phyloP scores from a whole-genome alignment of 2,797 vertebrate genomes.

The Anguilla pacifica region DNA sequence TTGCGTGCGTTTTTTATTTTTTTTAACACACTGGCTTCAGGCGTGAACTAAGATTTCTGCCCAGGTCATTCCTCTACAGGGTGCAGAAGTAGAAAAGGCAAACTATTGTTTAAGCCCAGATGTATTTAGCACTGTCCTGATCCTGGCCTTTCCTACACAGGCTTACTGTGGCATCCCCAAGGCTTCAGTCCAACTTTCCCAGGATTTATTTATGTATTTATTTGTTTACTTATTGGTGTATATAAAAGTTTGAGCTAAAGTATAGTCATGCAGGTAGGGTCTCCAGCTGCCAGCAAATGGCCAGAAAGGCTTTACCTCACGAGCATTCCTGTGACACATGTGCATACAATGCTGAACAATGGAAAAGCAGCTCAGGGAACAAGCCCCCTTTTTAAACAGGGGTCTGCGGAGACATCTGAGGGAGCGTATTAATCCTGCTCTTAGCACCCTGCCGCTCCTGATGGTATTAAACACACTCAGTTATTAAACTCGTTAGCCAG shows the following conservation, averaged over 20 bases:
- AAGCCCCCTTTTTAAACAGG: conserved; percentile 14
- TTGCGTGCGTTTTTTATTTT: too few relatives aligned
- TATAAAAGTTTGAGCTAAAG: background rate
- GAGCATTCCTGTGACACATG: conserved; percentile 32
- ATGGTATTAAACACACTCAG: conserved; percentile 35
- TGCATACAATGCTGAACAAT: background rate
- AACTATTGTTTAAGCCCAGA: background rate
- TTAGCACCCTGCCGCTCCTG: conserved; percentile 16
- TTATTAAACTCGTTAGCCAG: conserved; percentile 29
- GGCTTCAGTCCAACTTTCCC: background rate
- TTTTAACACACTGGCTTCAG: too few relatives aligned
- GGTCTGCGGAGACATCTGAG: background rate
- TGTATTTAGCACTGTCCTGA: background rate
- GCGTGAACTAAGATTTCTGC: too few relatives aligned
- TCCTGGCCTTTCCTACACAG: background rate
- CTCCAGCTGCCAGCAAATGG: background rate
- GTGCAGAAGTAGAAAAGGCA: background rate
- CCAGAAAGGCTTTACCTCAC: background rate
- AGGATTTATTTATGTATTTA: background rate
- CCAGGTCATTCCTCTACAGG: background rate
- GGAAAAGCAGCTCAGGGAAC: conserved; percentile 17
- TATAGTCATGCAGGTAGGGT: background rate
- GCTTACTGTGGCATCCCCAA: background rate
- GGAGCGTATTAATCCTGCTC: conserved; percentile 40
- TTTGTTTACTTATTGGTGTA: background rate